Conservation (phyloP, 2,888 invertebrate species). For the Zootermopsis nevadensis region DNA sequence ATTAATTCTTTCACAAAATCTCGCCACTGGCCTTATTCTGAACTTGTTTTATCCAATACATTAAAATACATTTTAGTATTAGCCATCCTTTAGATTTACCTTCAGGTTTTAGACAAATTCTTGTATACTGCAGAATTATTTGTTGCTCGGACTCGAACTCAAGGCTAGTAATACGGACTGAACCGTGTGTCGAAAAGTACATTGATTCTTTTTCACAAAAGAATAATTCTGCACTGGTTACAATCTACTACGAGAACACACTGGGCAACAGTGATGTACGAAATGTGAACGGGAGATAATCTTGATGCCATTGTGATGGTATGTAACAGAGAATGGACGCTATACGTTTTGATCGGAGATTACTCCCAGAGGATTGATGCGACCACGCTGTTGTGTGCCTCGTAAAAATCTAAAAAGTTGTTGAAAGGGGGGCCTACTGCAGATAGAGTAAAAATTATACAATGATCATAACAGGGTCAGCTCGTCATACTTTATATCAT, state of each 20-base stretch:
- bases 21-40: too few relatives aligned
- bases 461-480: not conserved
- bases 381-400: not conserved
- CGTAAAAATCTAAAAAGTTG: not conserved
- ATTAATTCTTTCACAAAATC: too few relatives aligned
- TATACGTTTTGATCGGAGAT: not conserved
- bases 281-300: not conserved
- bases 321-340: not conserved
- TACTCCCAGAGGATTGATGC: not conserved
- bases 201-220: not conserved
- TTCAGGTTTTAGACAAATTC: too few relatives aligned
- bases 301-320: not conserved
- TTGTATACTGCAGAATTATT: too few relatives aligned
- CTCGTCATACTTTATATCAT: not conserved
- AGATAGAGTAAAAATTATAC: slow-evolving; percentile 2
- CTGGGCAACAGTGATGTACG: not conserved
- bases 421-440: not conserved
- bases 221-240: not conserved
- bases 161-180: not conserved
- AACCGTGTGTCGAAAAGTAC: not conserved
- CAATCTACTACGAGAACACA: not conserved
- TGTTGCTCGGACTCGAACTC: not conserved
- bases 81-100: too few relatives aligned
- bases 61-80: too few relatives aligned
- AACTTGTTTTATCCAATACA: too few relatives aligned